Percentiles rank a stretch among this genome's conserved stretches.
Evolutionary conservation across 2,797 vertebrate genomes (phyloP).

Genomic region (Channa striata): DNA sequence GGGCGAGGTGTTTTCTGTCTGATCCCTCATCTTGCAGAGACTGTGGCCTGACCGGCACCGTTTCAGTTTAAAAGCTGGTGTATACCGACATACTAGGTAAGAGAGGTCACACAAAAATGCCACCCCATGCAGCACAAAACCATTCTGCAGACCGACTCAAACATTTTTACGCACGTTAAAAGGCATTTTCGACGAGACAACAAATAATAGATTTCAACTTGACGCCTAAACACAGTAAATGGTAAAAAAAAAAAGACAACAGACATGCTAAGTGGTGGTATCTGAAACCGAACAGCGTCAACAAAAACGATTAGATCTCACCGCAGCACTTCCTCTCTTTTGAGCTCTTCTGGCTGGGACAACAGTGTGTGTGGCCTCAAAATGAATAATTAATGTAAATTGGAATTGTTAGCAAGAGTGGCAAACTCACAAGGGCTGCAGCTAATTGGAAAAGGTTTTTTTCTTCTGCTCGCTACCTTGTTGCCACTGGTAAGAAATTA

Average conservation of each 20-base stretch:
- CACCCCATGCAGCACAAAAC: neutral
- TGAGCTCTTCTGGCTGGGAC: slow-evolving; percentile 59
- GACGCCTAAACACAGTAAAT: neutral
- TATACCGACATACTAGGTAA: slow-evolving; percentile 1
- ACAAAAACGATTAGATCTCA: slow-evolving; percentile 65
- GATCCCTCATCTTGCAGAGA: slow-evolving; percentile 6
- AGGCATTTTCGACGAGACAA: neutral
- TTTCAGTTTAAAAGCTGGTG: slow-evolving; percentile 39
- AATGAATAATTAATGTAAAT: slow-evolving; percentile 86
- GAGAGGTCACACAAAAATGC: slow-evolving; percentile 35
- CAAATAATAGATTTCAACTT: neutral
- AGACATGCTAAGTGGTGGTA: slow-evolving; percentile 33
- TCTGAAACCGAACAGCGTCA: slow-evolving; percentile 45
- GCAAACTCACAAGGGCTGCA: slow-evolving; percentile 77
- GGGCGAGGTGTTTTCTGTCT: slow-evolving; percentile 29
- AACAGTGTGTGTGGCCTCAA: slow-evolving; percentile 58
- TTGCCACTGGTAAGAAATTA: slow-evolving; percentile 71
- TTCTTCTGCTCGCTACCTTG: slow-evolving; percentile 47
- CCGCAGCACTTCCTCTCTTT: slow-evolving; percentile 61
- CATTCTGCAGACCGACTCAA: neutral
- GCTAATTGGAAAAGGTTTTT: slow-evolving; percentile 78
- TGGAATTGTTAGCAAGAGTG: slow-evolving; percentile 82
- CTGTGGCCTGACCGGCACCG: slow-evolving; percentile 5
- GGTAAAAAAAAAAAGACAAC: slow-evolving; percentile 14
- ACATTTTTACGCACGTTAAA: neutral